Base-by-base conservation (phyloP, 1,140 invertebrate species). In the Lepidurus apus region DNA sequence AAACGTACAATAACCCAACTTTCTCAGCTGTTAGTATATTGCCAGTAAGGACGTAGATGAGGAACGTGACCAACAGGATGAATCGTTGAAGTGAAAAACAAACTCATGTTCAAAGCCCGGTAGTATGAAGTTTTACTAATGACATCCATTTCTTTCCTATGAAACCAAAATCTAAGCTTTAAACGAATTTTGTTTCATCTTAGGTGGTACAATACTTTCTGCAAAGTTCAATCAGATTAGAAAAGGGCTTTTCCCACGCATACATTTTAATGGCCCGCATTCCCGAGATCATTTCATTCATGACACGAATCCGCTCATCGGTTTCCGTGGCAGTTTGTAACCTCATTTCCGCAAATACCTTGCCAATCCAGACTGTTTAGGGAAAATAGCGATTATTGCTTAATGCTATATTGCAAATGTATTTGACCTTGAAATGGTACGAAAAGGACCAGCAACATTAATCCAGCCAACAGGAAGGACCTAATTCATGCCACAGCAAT, bases 251-350 rank as follows among this genome's bases (percentile, higher is more conserved):
- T 74, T 85, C 84, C 84, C 84, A 85, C 1, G 83, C 81, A 47
- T 84, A 85, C 81, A 81, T 81, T 43, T 81, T 81, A n/a, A 81
- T 81, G 7, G 80, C 90, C 80, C 91, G 91, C 42, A 92, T 92
- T n/a, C 91, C 91, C 73, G 88, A 88, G 21, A 96, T 90, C 13
- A 95, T 91, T 83, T 96, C 94, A 83, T 93, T 94, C 87, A 95
- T 95, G 8, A 95, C 83, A 74, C 92, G 87, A 0, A 96, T 91
- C n/a, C 95, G 85, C 81, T 93, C 89, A 85, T 96, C 95, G 0
- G 93, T 95, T 13, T 89, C 85, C 34, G 88, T 85, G 0, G 92
- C 91, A 82, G 85, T 92, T 85, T 81, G 88, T 82, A 81, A 81
- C 11, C 91, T 85, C 1, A 91, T 81, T 65, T 85, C 85, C 7